Percentiles rank a stretch among this genome's conserved stretches.
phyloP scores from a whole-genome alignment of 2,113 vertebrate species.

The Etheostoma cragini region DNA sequence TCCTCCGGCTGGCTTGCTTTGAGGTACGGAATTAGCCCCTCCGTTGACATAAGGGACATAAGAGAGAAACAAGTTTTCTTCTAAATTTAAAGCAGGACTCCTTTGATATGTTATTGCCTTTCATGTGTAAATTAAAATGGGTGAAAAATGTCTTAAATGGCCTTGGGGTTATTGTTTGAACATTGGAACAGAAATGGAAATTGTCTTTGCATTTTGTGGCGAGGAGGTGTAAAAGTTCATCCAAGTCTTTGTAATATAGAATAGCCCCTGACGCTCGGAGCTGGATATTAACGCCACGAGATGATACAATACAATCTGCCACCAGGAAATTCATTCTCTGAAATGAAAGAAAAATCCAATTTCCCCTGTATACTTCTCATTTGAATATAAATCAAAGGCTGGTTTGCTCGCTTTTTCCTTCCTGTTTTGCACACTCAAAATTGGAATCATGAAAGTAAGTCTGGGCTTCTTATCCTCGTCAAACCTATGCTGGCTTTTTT shows the following conservation, averaged over 20 bases:
- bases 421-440: conserved; percentile 49
- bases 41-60: conserved; percentile 37
- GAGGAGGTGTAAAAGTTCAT: conserved; percentile 59
- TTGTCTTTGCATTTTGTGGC: conserved; percentile 34
- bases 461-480: conserved; percentile 26
- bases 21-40: conserved; percentile 29
- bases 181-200: conserved; percentile 57
- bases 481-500: background rate
- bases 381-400: conserved; percentile 76
- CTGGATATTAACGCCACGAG: conserved; percentile 63
- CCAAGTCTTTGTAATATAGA: conserved; percentile 53
- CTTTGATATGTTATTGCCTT: conserved; percentile 69
- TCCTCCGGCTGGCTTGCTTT: conserved; percentile 27
- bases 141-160: conserved; percentile 57
- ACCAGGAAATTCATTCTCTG: conserved; percentile 69
- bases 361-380: conserved; percentile 72
- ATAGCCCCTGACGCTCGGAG: conserved; percentile 51
- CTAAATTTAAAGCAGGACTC: conserved; percentile 48
- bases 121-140: conserved; percentile 73
- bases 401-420: conserved; percentile 40
- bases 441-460: conserved; percentile 51
- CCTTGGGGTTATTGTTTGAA: conserved; percentile 69
- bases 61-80: conserved; percentile 49
- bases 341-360: conserved; percentile 79
- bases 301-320: conserved; percentile 68